Conservation (phyloP, 1,140 invertebrate genomes). For the Triops longicaudatus region DNA sequence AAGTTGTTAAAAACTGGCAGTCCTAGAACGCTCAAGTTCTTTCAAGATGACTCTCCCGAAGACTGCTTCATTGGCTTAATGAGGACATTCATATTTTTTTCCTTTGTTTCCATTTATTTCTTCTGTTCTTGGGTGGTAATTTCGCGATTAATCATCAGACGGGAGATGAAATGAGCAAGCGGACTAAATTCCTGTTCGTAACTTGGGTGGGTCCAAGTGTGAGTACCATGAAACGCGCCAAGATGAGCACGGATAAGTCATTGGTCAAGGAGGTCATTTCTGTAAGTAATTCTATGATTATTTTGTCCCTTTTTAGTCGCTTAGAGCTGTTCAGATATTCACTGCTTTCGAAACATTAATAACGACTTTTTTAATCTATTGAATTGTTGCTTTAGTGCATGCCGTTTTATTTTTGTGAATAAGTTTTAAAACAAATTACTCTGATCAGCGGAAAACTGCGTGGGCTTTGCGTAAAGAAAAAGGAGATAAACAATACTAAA, state of each 20-base stretch:
- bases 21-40: not conserved
- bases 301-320: not conserved
- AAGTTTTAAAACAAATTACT: too few relatives aligned
- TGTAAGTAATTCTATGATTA: slow-evolving; percentile 44
- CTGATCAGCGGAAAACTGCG: slow-evolving; percentile 12
- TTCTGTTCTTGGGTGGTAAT: too few relatives aligned
- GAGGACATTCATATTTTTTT: not conserved
- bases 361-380: not conserved
- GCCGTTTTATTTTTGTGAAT: not conserved
- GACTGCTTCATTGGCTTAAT: not conserved
- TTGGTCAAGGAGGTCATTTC: slow-evolving; percentile 62
- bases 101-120: not conserved
- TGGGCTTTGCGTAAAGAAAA: slow-evolving; percentile 23
- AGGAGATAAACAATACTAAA: slow-evolving; percentile 23
- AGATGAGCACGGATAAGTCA: slow-evolving; percentile 68
- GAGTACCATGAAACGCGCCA: slow-evolving; percentile 61
- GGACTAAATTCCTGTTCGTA: slow-evolving; percentile 65
- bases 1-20: too few relatives aligned
- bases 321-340: too few relatives aligned
- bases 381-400: not conserved
- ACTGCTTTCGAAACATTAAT: too few relatives aligned
- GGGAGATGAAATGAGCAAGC: slow-evolving; percentile 70
- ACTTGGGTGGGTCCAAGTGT: slow-evolving; percentile 66
- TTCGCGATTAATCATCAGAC: slow-evolving; percentile 40
- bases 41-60: not conserved